These are phyloP conservation scores for Electrona antarctica DNA, from an alignment of 2,113 vertebrate species.

Conservation along the genomic window DNA sequence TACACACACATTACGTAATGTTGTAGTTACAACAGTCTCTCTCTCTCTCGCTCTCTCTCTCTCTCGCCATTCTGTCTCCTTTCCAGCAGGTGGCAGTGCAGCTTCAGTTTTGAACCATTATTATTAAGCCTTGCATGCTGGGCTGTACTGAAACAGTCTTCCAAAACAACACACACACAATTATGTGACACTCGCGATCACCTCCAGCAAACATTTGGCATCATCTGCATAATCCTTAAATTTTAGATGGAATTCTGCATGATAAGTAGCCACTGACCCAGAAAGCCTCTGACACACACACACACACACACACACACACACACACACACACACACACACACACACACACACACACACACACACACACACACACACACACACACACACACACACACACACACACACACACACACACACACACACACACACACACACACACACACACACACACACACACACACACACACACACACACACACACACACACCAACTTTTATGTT, in stretches of 20 bases:
- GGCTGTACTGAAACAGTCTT: neutral
- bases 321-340: too few relatives aligned
- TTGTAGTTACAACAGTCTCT: neutral
- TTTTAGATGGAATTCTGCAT: conserved; percentile 21
- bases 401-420: too few relatives aligned
- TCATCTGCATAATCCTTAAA: conserved; percentile 27
- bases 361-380: neutral
- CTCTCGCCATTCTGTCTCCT: conserved; percentile 9
- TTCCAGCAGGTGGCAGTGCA: conserved; percentile 69
- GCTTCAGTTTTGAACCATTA: conserved; percentile 27
- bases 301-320: too few relatives aligned
- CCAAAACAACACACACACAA: conserved; percentile 14
- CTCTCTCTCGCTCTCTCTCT: neutral
- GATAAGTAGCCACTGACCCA: neutral
- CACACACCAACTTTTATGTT: too few relatives aligned
- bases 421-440: neutral
- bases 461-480: too few relatives aligned
- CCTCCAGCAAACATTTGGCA: conserved; percentile 23
- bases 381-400: too few relatives aligned
- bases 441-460: too few relatives aligned
- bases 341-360: too few relatives aligned
- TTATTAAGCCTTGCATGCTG: too few relatives aligned
- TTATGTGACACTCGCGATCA: conserved; percentile 8
- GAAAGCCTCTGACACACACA: conserved; percentile 20
- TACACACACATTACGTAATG: too few relatives aligned